Evolutionary conservation across 2,797 vertebrate species (phyloP).

Genomic region (Onychomys torridus): DNA sequence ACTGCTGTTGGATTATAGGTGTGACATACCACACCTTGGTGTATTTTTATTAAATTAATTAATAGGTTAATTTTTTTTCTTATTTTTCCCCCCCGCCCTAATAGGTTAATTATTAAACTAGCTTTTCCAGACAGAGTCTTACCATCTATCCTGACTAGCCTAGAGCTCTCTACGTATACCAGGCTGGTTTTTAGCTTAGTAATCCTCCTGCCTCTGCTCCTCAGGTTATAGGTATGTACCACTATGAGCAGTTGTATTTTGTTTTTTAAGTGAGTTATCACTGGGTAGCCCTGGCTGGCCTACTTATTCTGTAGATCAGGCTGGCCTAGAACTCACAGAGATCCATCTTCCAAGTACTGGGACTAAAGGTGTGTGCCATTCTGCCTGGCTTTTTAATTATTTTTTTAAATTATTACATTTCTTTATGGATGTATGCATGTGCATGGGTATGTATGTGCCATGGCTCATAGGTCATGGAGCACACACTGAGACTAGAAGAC

Average conservation of each 20-base stretch:
- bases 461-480: background rate
- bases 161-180: background rate
- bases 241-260: background rate
- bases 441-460: background rate
- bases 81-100: no score
- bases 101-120: background rate
- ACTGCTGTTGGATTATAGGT: background rate
- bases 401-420: background rate
- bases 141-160: background rate
- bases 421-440: background rate
- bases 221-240: background rate
- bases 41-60: background rate
- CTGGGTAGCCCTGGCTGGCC: background rate
- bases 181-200: background rate
- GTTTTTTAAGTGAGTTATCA: background rate
- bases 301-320: background rate
- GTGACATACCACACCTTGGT: background rate
- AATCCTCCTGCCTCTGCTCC: background rate
- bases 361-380: background rate
- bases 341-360: background rate
- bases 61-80: background rate
- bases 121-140: background rate
- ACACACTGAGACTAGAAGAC: background rate
- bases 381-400: background rate
- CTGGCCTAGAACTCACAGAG: background rate